Percentiles rank a stretch among this genome's conserved stretches.
phyloP scores from a whole-genome alignment of 2,888 invertebrate species.

The Cephalotes varians region DNA sequence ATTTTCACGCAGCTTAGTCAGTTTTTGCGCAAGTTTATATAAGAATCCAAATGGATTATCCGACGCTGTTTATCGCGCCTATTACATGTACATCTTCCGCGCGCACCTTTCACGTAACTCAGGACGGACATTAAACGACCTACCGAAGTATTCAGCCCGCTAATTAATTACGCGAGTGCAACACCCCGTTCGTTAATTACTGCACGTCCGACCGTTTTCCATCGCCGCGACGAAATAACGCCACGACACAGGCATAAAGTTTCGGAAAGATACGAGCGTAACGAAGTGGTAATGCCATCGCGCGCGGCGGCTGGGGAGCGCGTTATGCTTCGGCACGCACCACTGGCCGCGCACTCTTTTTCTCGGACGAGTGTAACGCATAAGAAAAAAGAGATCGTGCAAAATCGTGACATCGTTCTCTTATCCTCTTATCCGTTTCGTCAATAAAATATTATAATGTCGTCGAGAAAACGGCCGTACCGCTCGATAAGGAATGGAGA shows the following conservation, averaged over 20 bases:
- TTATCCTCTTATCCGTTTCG: constrained; percentile 59
- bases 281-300: constrained; percentile 80
- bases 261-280: constrained; percentile 80
- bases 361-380: constrained; percentile 65
- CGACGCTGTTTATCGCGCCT: not conserved
- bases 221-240: constrained; percentile 51
- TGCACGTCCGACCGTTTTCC: constrained; percentile 60
- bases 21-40: not conserved
- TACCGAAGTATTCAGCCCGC: constrained; percentile 45
- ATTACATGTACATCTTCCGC: not conserved
- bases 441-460: constrained; percentile 51
- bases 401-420: constrained; percentile 80
- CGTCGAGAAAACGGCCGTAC: not conserved
- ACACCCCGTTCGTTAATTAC: constrained; percentile 62
- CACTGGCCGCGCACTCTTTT: constrained; percentile 80
- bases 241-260: constrained; percentile 66
- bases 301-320: constrained; percentile 65
- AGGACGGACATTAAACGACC: constrained; percentile 17
- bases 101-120: constrained; percentile 32
- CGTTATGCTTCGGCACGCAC: constrained; percentile 83
- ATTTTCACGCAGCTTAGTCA: not conserved
- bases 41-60: not conserved
- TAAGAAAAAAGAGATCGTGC: constrained; percentile 76
- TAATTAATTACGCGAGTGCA: constrained; percentile 70
- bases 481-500: not conserved